Evolutionary conservation across 2,888 invertebrate species (phyloP), one percentile per base, ranked within the genome.

Genomic region (Leptogaster cylindrica): DNA sequence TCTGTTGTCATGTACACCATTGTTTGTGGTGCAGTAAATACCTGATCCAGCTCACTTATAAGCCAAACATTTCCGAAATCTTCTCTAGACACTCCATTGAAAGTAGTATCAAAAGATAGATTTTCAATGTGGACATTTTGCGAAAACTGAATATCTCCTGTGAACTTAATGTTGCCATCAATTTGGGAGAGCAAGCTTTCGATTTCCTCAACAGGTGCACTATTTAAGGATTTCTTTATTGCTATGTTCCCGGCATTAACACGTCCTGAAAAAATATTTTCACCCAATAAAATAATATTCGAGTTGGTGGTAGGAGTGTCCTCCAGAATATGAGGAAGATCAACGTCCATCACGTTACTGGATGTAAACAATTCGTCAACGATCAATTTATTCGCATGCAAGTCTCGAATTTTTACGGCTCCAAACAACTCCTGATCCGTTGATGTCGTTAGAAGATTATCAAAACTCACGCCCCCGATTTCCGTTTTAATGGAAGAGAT

Each of bases 31-130:
- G 74, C 77, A 2, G 75, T 76, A 36, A 81, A 63, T 25, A 70
- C 69, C 71, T 83, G 81, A 16, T 77, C 75, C 0, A 75, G 76
- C 36, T 72, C 73, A 18, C 73, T 76, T 52, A 81, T 75, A 1
- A 83, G 71, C 82, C 82, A 82, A 68, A 76, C 76, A 6, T 73
- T 71, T 2, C 81, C 81, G 71, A 85, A 83, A 16, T 81, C 74
- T 0, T 74, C 65, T 1, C 77, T 75, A 0, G 74, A 71, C 33
- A 85, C 77, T 14, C 78, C 81, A 72, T 84, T 84, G 3, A 84
- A 74, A 14, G 74, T 73, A 6, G 76, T 75, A 10, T 73, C 72
- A 73, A 84, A 83, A 63, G 75, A 76, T 2, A 85, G 73, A 12
- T 79, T 78, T 39, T 79, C 76, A 3, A 83, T 74, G 36, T 74